These are phyloP conservation scores for Himantopus leucocephalus DNA, from an alignment of 2,113 vertebrate species.

Conservation along the genomic window DNA sequence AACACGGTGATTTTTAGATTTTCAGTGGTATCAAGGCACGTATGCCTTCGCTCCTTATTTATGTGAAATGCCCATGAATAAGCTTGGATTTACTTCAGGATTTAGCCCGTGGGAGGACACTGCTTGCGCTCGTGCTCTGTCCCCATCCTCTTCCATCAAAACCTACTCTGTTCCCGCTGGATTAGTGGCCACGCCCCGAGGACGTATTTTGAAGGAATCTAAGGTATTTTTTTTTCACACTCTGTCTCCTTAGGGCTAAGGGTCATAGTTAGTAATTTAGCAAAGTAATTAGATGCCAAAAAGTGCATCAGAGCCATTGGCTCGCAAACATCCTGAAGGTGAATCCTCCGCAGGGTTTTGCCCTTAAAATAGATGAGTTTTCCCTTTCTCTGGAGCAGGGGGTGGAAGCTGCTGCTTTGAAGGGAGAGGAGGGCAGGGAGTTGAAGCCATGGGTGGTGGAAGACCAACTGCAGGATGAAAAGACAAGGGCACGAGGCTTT, in stretches of 20 bases:
- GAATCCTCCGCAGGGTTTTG: not conserved
- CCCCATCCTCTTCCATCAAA: not conserved
- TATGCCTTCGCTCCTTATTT: not conserved
- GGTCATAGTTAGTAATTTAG: not conserved
- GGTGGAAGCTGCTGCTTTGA: not conserved
- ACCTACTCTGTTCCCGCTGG: not conserved
- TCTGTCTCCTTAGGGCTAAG: not conserved
- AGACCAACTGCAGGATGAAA: not conserved
- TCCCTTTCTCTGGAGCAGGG: not conserved
- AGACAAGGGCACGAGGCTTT: not conserved
- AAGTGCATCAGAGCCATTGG: not conserved
- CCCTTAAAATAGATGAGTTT: not conserved
- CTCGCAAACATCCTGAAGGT: not conserved
- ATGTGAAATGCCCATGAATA: not conserved
- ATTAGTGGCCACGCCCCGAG: not conserved
- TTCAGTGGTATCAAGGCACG: not conserved
- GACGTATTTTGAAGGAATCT: rapidly evolving
- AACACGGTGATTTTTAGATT: not conserved
- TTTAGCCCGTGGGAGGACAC: not conserved
- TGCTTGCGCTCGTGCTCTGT: not conserved
- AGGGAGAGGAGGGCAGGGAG: not conserved
- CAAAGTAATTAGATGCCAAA: not conserved
- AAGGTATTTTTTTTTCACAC: not conserved
- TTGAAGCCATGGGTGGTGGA: not conserved
- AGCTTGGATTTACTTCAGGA: not conserved